These are phyloP conservation scores for Platycercus adscitus DNA, from an alignment of 2,113 vertebrate species.

Conservation along the genomic window DNA sequence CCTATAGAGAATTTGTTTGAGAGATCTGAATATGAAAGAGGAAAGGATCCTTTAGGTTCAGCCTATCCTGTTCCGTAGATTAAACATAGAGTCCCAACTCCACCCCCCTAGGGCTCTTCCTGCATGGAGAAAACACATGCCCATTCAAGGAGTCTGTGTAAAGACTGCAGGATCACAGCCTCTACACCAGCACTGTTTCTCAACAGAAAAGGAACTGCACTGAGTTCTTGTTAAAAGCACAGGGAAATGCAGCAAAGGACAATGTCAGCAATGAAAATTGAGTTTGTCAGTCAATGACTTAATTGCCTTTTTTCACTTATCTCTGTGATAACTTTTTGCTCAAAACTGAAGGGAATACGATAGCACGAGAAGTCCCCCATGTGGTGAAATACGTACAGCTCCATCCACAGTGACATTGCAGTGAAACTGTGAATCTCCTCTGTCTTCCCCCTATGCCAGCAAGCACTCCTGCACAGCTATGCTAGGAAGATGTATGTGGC, in stretches of 20 bases:
- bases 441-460: neutral
- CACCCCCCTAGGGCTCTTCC: neutral
- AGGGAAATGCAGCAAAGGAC: neutral
- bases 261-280: neutral
- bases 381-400: neutral
- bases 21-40: neutral
- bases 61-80: neutral
- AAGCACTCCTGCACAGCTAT: neutral
- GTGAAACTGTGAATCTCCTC: neutral
- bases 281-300: neutral
- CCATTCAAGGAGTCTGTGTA: neutral
- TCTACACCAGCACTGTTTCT: neutral
- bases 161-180: neutral
- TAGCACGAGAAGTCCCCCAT: neutral
- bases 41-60: neutral
- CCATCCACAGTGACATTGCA: neutral
- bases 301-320: neutral
- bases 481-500: neutral
- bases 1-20: neutral
- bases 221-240: neutral
- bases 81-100: neutral
- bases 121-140: neutral
- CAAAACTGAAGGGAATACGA: neutral
- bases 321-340: neutral
- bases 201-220: neutral